phyloP scores from a whole-genome alignment of 1,140 invertebrate genomes.

The Leptonema lineaticorne region DNA sequence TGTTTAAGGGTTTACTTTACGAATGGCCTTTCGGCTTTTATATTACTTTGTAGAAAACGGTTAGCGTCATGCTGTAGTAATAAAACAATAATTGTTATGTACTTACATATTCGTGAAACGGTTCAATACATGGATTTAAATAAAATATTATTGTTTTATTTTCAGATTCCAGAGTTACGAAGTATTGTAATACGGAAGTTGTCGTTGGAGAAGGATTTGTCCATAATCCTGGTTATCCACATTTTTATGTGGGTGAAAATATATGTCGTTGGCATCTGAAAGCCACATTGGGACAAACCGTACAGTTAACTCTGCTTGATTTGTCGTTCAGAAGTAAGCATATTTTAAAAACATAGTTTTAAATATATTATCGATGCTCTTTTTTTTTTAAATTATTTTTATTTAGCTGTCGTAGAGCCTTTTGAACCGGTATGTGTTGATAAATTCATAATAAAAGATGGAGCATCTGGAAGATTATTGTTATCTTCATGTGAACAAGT shows the following conservation, averaged over 20 bases:
- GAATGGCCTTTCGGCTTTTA: neutral
- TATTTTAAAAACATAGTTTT: neutral
- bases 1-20: neutral
- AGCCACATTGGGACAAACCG: slow-evolving; percentile 54
- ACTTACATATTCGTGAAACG: neutral
- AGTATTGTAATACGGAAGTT: slow-evolving; percentile 60
- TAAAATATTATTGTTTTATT: slow-evolving; percentile 19
- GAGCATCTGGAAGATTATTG: slow-evolving; percentile 46
- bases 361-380: neutral
- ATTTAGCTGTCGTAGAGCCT: slow-evolving; percentile 51
- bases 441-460: slow-evolving; percentile 51
- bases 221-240: slow-evolving; percentile 63
- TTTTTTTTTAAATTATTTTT: neutral
- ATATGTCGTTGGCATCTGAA: slow-evolving; percentile 58
- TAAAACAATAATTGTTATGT: neutral
- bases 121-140: neutral
- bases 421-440: slow-evolving; percentile 53
- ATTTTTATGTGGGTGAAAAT: slow-evolving; percentile 60
- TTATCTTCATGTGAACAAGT: slow-evolving; percentile 54
- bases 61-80: neutral
- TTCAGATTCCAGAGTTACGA: slow-evolving; percentile 52
- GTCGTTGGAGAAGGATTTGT: slow-evolving; percentile 58
- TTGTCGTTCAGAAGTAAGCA: slow-evolving; percentile 59
- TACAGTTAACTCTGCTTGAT: slow-evolving; percentile 59
- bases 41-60: neutral